Evolutionary conservation across 1,140 invertebrate species (phyloP), one percentile per base, ranked within the genome.

Genomic region (Bombus confusus): DNA sequence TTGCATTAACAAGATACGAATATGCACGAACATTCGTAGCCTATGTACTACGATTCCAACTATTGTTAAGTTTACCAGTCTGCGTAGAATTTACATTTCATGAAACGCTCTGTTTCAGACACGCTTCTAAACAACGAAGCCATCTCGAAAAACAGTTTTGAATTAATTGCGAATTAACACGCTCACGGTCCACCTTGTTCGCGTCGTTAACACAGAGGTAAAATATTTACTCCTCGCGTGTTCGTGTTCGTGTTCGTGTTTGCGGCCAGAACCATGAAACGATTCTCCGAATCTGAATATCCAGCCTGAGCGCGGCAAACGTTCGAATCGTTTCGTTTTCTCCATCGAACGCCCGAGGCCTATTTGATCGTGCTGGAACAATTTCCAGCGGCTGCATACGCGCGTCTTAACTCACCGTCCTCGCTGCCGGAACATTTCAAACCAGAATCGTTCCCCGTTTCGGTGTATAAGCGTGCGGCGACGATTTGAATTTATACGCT

Each of bases 401-500:
- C 34, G 62, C 76, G 79, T 80, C 76, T 80, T 78, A 52, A 47
- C 34, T 37, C 28, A 4, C 3, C 3, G 39, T 3, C 9, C 13
- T 12, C 6, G 8, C 3, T 59, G 41, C 34, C 71, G 57, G 13
- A 81, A 81, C 71, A 57, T 52, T 75, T 73, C 57, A 34, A 62
- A 59, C 34, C 47, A 52, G 78, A 74, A 66, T 75, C 83, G 71
- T 81, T 68, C 34, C 59, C 52, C 39, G 47, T 73, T 73, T 41
- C 69, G 37, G 39, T 77, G 1, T 34, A 37, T 39, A 39, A 59
- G 28, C 77, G 28, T 31, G 39, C 22, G 13, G 31, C 69, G 77
- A 85, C 69, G 77, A 85, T 80, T 41, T 64, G 77, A 80, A 80
- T 85, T 85, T 74, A 80, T 80, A 73, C 77, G 31, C 28, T 69